Percentiles rank a stretch among this genome's conserved stretches.
Evolutionary conservation across 2,797 vertebrate genomes (phyloP).

Genomic region (Anguilla anguilla): DNA sequence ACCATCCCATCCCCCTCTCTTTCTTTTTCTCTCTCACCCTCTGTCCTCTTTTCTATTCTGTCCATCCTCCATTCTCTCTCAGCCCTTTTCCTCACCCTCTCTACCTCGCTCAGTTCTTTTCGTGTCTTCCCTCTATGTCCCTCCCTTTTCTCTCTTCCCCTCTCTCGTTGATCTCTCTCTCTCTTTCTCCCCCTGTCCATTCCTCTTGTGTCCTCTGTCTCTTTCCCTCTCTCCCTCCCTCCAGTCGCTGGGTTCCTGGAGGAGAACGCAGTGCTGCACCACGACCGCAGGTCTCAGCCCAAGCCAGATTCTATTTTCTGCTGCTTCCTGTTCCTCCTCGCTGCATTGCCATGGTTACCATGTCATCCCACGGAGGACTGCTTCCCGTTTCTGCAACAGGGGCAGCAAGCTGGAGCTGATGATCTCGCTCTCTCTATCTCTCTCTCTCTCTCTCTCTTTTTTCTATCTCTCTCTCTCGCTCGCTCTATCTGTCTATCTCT

Average conservation of each 20-base stretch:
- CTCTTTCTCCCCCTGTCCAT: conserved; percentile 22
- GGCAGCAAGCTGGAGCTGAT: conserved; percentile 48
- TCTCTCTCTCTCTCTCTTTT: conserved; percentile 19
- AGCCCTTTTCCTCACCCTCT: conserved; percentile 15
- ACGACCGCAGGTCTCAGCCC: conserved; percentile 74
- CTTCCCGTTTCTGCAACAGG: conserved; percentile 50
- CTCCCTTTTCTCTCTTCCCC: background rate
- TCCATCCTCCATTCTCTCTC: background rate
- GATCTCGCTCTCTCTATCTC: background rate
- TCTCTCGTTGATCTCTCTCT: background rate
- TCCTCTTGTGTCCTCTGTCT: conserved; percentile 26
- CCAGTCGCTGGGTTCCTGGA: conserved; percentile 29
- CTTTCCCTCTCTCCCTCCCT: conserved; percentile 26
- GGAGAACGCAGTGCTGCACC: conserved; percentile 50
- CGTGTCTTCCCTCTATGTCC: background rate
- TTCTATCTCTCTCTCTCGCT: background rate
- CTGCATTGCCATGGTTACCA: conserved; percentile 79
- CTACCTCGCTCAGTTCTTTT: background rate
- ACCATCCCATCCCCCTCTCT: conserved; percentile 22
- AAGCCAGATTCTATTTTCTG: conserved; percentile 78
- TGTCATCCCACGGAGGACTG: conserved; percentile 70
- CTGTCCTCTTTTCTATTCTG: background rate
- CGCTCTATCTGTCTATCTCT: background rate
- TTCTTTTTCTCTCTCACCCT: conserved; percentile 7
- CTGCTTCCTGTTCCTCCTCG: conserved; percentile 80